Base-by-base conservation (phyloP, 1,140 invertebrate species). In the Meloidogyne exigua region DNA sequence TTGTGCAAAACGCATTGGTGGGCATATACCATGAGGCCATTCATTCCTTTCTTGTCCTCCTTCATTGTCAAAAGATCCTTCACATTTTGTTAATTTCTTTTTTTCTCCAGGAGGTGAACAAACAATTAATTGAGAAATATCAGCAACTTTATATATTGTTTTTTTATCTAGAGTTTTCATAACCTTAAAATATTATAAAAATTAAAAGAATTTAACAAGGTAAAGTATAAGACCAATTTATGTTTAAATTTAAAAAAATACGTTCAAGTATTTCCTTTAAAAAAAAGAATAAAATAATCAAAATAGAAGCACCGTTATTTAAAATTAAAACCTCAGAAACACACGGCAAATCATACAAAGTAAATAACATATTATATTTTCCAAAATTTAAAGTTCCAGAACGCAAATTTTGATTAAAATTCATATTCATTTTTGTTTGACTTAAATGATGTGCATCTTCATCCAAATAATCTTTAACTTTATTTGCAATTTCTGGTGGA, bases 161-260 rank as follows among this genome's bases (percentile, higher is more conserved):
- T 77, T 82, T 13, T 83, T 84, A 72, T 86, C 85, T 12, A 85
- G n/a, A n/a, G 85, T 86, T 76, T 86, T 86, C 67, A 76, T 71
- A 13, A 85, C 76, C 84, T 87, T 39, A 72, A 67, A 62, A 76
- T 72, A 79, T 28, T 15, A 26, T 2, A 25, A 67, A 21, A 67
- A 84, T 13, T 21, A 62, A 42, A 57, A 7, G 26, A 49, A 32
- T 3, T n/a, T n/a, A n/a, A n/a, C n/a, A n/a, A n/a, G n/a, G n/a
- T n/a, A n/a, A n/a, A n/a, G n/a, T n/a, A n/a, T n/a, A n/a, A n/a
- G n/a, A n/a, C n/a, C n/a, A n/a, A n/a, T n/a, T n/a, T n/a, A n/a
- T n/a, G n/a, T n/a, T n/a, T n/a, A n/a, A n/a, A n/a, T n/a, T n/a
- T n/a, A n/a, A n/a, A n/a, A n/a, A n/a, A n/a, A n/a, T n/a, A n/a